Evolutionary conservation across 2,113 vertebrate species (phyloP).

Genomic region (Perognathus longimembris): DNA sequence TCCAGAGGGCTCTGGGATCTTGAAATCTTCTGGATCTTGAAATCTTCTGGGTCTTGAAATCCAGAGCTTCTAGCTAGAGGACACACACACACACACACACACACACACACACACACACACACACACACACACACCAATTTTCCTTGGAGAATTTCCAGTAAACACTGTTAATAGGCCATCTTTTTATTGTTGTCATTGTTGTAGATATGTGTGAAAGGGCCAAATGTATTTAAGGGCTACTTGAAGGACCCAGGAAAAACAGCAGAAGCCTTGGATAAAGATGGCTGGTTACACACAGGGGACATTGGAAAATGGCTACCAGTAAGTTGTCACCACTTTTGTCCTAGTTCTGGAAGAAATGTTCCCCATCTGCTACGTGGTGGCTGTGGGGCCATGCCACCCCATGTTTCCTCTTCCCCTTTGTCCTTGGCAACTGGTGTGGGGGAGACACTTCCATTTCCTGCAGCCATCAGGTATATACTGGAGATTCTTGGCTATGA

Average conservation of each 20-base stretch:
- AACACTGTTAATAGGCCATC: not conserved
- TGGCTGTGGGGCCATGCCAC: too few species aligned
- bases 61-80: not conserved
- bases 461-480: not conserved
- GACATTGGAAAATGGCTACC: conserved; percentile 98
- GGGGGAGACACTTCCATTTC: rapidly evolving
- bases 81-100: too few species aligned
- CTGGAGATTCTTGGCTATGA: too few species aligned
- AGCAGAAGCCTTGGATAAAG: conserved; percentile 92
- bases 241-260: conserved; percentile 95
- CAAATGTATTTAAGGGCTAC: conserved; percentile 96
- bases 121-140: not conserved
- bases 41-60: not conserved
- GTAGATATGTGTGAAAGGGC: conserved; percentile 97
- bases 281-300: conserved; percentile 98
- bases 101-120: rapidly evolving
- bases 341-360: not conserved
- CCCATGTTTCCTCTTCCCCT: not conserved
- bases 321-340: conserved; percentile 85
- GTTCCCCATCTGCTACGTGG: rapidly evolving
- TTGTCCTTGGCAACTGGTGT: not conserved
- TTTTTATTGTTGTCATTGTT: not conserved
- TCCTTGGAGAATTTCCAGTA: not conserved
- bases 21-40: not conserved
- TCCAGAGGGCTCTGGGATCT: not conserved